Conservation (phyloP, 2,888 invertebrate genomes). For the Allygus modestus region DNA sequence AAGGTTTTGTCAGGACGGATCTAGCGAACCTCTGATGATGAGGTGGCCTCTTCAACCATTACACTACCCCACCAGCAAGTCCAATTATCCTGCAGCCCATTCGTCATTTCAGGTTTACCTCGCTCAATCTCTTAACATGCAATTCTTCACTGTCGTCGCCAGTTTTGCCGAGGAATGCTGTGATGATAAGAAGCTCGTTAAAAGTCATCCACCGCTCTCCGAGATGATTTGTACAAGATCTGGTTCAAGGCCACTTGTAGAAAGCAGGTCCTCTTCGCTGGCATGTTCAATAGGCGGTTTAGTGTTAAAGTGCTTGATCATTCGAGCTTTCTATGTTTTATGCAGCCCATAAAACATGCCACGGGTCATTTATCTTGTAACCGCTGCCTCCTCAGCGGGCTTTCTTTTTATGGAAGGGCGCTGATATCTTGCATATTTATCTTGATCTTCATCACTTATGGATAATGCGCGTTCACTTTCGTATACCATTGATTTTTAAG, state of each 20-base stretch:
- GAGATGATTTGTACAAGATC: background rate
- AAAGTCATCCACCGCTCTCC: background rate
- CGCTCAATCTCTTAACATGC: background rate
- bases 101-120: too few species aligned
- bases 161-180: too few species aligned
- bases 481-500: too few species aligned
- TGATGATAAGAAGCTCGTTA: background rate
- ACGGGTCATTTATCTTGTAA: background rate
- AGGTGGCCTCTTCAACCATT: too few species aligned
- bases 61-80: too few species aligned
- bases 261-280: conserved; percentile 13
- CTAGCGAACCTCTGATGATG: too few species aligned
- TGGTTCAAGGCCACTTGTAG: conserved; percentile 19
- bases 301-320: conserved; percentile 15
- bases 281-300: background rate
- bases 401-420: background rate
- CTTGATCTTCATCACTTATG: too few species aligned
- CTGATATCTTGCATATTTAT: background rate
- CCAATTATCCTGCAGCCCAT: too few species aligned
- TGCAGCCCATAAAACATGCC: conserved; percentile 5
- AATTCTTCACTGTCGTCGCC: too few species aligned
- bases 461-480: too few species aligned
- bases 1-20: too few species aligned
- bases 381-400: background rate
- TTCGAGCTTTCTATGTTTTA: conserved; percentile 23